Conservation (phyloP, 2,888 invertebrate genomes). For the Automeris io region DNA sequence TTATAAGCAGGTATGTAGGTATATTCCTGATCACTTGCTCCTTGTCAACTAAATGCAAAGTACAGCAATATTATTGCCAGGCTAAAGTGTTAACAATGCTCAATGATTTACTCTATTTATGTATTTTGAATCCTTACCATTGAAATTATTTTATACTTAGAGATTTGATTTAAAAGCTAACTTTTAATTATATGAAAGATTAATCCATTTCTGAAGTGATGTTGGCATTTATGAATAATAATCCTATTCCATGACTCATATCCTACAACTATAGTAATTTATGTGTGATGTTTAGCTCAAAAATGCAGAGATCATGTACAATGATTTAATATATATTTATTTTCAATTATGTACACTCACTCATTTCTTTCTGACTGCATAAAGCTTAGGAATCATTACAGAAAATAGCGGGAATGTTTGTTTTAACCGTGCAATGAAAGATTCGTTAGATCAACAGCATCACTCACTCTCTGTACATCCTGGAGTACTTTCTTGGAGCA, state of each 20-base stretch:
- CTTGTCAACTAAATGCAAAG: too few relatives aligned
- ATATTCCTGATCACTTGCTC: too few relatives aligned
- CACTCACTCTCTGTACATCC: constrained; percentile 57
- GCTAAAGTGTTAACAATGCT: too few relatives aligned
- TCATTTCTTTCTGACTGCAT: constrained; percentile 45
- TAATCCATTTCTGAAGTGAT: neutral
- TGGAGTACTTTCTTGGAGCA: constrained; percentile 25
- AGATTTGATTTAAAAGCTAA: too few relatives aligned
- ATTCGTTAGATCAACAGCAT: constrained; percentile 34
- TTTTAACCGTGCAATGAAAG: constrained; percentile 32
- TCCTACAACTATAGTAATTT: neutral
- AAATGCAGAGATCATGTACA: constrained; percentile 37
- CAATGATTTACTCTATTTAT: too few relatives aligned
- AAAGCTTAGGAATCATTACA: constrained; percentile 60
- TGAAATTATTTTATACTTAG: too few relatives aligned
- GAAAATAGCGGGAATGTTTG: constrained; percentile 46
- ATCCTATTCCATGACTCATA: neutral
- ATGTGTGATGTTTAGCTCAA: constrained; percentile 31
- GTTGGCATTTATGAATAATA: neutral
- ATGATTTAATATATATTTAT: constrained; percentile 46
- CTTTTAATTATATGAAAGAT: too few relatives aligned
- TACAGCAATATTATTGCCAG: too few relatives aligned
- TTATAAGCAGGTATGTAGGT: too few relatives aligned
- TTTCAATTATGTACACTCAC: constrained; percentile 55
- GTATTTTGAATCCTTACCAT: too few relatives aligned